These are phyloP conservation scores for Cherax destructor DNA, from an alignment of 1,140 invertebrate genomes.

Conservation along the genomic window DNA sequence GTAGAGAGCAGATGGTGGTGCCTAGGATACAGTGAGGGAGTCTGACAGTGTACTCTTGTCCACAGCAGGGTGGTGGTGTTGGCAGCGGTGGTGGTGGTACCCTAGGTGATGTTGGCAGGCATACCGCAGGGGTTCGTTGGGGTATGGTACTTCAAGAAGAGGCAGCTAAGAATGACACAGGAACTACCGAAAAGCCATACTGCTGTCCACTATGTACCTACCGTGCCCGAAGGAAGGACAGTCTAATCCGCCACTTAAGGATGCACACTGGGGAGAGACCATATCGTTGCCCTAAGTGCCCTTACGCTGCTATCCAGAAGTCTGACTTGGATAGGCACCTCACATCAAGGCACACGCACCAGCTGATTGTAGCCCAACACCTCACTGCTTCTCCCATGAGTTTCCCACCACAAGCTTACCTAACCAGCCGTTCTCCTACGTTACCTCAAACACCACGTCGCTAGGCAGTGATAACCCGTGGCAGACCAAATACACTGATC, in stretches of 20 bases:
- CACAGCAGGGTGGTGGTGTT: constrained; percentile 50
- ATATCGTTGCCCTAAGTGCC: constrained; percentile 76
- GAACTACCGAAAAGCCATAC: constrained; percentile 27
- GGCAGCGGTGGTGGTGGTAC: constrained; percentile 27
- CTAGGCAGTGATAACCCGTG: not conserved
- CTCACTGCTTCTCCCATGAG: not conserved
- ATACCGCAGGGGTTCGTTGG: not conserved
- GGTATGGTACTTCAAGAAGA: not conserved
- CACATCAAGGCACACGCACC: constrained; percentile 76
- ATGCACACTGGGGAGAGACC: constrained; percentile 77
- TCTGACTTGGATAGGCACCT: constrained; percentile 79
- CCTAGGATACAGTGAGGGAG: not conserved
- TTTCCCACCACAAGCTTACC: constrained; percentile 16
- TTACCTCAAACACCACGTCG: constrained; percentile 16
- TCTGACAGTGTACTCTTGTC: constrained; percentile 57
- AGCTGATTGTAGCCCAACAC: constrained; percentile 1
- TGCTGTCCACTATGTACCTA: constrained; percentile 45
- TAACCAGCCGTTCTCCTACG: constrained; percentile 4
- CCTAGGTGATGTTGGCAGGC: constrained; percentile 11
- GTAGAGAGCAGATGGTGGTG: constrained; percentile 10
- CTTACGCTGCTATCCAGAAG: constrained; percentile 78
- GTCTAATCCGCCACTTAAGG: constrained; percentile 73
- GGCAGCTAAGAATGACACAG: not conserved
- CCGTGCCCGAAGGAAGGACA: constrained; percentile 53
- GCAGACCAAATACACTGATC: not conserved